Percentiles rank a stretch among this genome's conserved stretches.
These are phyloP conservation scores for Acanthurus tractus DNA, from an alignment of 2,797 vertebrate genomes.

Conservation along the genomic window DNA sequence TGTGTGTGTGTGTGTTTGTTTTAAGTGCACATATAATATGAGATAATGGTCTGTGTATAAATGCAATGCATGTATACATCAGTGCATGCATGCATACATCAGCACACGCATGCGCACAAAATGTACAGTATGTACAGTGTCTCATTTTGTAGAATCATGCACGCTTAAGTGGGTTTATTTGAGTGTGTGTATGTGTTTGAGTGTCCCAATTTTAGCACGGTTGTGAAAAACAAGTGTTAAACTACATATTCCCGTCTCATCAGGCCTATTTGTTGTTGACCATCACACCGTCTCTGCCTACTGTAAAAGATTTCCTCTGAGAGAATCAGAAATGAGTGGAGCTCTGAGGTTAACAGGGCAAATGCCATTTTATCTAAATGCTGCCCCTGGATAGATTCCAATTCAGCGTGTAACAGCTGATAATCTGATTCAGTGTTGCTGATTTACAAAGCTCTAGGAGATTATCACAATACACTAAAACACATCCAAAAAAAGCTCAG, in stretches of 20 bases:
- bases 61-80: too few species aligned
- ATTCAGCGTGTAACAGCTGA: conserved; percentile 58
- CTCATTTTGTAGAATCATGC: background rate
- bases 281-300: background rate
- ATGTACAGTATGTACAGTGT: background rate
- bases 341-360: conserved; percentile 50
- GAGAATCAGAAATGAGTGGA: conserved; percentile 41
- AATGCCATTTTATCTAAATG: conserved; percentile 63
- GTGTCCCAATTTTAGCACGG: conserved; percentile 17
- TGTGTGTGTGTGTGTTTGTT: conserved; percentile 6
- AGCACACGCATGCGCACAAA: background rate
- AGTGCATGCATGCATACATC: background rate
- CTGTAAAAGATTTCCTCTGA: conserved; percentile 34
- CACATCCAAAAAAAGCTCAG: conserved; percentile 34
- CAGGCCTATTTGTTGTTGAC: conserved; percentile 7
- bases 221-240: conserved; percentile 18
- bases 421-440: conserved; percentile 73
- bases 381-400: conserved; percentile 61
- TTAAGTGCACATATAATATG: background rate
- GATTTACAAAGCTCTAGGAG: conserved; percentile 67
- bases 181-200: background rate
- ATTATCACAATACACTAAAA: conserved; percentile 71
- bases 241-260: conserved; percentile 9
- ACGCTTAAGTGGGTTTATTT: conserved; percentile 10
- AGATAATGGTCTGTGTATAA: background rate